Evolutionary conservation across 2,113 vertebrate genomes (phyloP), one percentile per base, ranked within the genome.

Genomic region (Asarcornis scutulata): DNA sequence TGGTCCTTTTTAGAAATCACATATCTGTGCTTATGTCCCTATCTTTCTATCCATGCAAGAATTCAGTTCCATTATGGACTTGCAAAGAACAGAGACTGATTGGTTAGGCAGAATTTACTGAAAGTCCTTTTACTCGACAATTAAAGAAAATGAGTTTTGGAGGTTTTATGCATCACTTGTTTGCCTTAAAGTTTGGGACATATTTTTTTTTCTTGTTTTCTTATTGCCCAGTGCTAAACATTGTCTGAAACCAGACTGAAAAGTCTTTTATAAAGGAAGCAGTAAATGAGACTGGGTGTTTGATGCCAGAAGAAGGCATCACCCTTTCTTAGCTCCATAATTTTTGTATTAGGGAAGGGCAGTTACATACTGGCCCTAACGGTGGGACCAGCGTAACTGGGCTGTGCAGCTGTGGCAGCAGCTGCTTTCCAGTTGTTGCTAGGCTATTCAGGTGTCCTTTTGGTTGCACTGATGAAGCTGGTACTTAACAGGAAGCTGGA

Each of bases 371-470:
- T 79, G 53, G 44, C 40, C 58, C 32, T 79, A 10, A 29, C n/a
- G 50, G 59, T 80, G 29, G 14, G 56, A 29, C 38, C 7, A 2
- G 40, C n/a, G 73, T 88, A 75, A 34, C 17, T 1, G 53, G 32
- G 48, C 3, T 75, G 42, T 38, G 64, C 15, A 9, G 22, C 60
- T 91, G 89, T 90, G 89, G n/a, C 60, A 75, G 88, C 59, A 56
- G 12, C 60, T 91, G 50, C 15, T 72, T 44, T 67, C 11, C 2
- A 0, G 14, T 20, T 32, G 25, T 95, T 96, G 94, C 89, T 79
- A 78, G 94, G 93, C 74, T 91, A 83, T 93, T 36, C 60, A 60
- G 74, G 10, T 71, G 86, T 91, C 71, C 58, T 83, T 81, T 66
- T 48, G 0, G 0, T 56, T 88, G 68, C 72, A 7, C 67, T 59